Evolutionary conservation across 2,888 invertebrate genomes (phyloP).

Genomic region (Acleris sparsana): DNA sequence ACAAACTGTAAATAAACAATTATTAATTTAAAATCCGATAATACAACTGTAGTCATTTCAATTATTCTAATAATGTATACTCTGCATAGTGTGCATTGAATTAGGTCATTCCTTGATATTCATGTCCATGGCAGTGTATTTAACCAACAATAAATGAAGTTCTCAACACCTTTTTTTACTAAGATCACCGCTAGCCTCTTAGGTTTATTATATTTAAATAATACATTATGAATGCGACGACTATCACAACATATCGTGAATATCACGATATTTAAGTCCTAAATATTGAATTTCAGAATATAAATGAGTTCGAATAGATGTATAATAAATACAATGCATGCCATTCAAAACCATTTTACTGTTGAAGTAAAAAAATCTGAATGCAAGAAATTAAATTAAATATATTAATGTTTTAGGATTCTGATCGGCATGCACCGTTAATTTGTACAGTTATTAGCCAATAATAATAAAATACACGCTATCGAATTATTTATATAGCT

Average conservation of each 20-base stretch:
- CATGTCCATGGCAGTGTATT: slow-evolving; percentile 27
- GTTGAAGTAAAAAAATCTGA: no score
- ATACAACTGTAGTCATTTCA: no score
- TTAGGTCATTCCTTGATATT: slow-evolving; percentile 11
- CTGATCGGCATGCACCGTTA: slow-evolving; percentile 20
- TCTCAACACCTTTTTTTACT: slow-evolving; percentile 2
- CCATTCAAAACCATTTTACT: slow-evolving; percentile 13
- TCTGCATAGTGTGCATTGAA: no score
- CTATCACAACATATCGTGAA: slow-evolving; percentile 28
- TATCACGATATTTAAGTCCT: slow-evolving; percentile 29
- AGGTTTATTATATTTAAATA: slow-evolving; percentile 11
- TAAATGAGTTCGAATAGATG: slow-evolving; percentile 16
- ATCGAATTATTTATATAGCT: slow-evolving; percentile 6
- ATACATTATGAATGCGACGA: slow-evolving; percentile 24
- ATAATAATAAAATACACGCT: slow-evolving; percentile 2
- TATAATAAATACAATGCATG: slow-evolving; percentile 13
- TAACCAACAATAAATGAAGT: neutral
- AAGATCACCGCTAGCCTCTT: slow-evolving; percentile 25
- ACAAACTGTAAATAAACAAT: no score
- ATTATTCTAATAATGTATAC: no score
- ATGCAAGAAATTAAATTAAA: no score
- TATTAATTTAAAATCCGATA: no score
- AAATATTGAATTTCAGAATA: slow-evolving; percentile 9
- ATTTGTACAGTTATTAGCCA: neutral
- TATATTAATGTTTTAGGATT: neutral